A percentile compares a stretch with the other conserved stretches of the same genome.
phyloP scores from a whole-genome alignment of 2,888 invertebrate genomes.

The Leptinotarsa tumamoca region DNA sequence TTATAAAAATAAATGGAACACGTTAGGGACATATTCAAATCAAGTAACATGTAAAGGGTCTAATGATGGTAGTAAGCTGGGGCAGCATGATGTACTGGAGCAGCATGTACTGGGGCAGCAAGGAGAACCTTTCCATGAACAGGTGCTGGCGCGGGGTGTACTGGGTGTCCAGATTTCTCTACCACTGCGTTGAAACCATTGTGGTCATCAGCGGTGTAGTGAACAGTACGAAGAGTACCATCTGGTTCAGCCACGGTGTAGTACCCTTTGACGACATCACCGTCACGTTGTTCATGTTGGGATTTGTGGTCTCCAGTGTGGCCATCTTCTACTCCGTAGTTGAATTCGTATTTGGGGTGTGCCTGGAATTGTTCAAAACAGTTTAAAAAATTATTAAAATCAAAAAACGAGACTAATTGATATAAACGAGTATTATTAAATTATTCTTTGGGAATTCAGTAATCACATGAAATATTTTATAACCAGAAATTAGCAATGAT shows the following conservation, averaged over 20 bases:
- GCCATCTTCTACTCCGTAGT: conserved; percentile 72
- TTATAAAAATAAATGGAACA: conserved; percentile 6
- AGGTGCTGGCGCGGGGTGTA: conserved; percentile 63
- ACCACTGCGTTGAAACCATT: conserved; percentile 67
- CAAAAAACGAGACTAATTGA: no score
- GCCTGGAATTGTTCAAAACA: conserved; percentile 32
- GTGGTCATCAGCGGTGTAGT: conserved; percentile 71
- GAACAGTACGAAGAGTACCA: conserved; percentile 70
- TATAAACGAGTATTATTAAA: no score
- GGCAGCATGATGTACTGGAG: conserved; percentile 34
- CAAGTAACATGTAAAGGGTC: conserved; percentile 1
- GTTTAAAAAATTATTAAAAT: neutral
- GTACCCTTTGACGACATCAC: conserved; percentile 68
- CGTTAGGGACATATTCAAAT: conserved; percentile 8
- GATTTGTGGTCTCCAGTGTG: conserved; percentile 69
- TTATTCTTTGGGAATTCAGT: no score
- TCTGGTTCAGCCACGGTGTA: conserved; percentile 70
- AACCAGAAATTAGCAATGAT: no score
- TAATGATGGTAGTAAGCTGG: conserved; percentile 46
- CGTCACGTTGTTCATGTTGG: conserved; percentile 70
- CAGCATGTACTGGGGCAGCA: conserved; percentile 37
- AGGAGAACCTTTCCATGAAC: conserved; percentile 34
- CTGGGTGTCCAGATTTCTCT: conserved; percentile 68
- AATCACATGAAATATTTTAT: no score
- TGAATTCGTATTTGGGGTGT: conserved; percentile 72